Base-by-base conservation (phyloP, 2,113 vertebrate species). In the Gymnarchus niloticus region DNA sequence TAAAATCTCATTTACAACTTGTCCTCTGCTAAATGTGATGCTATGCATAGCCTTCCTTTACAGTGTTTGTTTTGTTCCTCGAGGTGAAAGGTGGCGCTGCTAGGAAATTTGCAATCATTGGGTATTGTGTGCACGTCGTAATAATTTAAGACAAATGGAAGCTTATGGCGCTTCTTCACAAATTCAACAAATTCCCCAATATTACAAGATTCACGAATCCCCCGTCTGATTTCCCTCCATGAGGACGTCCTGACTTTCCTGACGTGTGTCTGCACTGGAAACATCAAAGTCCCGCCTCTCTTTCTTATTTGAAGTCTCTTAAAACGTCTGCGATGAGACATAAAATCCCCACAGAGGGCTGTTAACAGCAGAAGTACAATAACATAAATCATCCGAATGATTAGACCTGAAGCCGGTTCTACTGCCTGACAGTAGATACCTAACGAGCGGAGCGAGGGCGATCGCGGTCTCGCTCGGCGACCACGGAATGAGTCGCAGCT, bases 371-470 rank as follows among this genome's bases (percentile, higher is more conserved):
- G 52, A 61, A 89, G 90, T 90, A 91, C 86, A 89, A 56, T 85
- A 86, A 69, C 89, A 92, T 92, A 91, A 93, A 94, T 93, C 92
- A 92, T 86, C 59, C 73, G 52, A 56, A 56, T 87, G 54, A 52
- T 65, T 84, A 56, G 25, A 44, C 86, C 87, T 87, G 86, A 90
- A 92, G 90, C 91, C 91, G 91, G 91, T 73, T 28, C 41, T 33
- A 73, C 3, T 73, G 14, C 33, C 14, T 73, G 65, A 73, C 65
- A 73, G 65, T 73, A 37, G n/a, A 73, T 33, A 73, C 41, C 41
- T 73, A 73, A 73, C 65, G 41, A 73, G 65, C 65, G 3, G 28
- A 33, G 65, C 7, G 61, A 0, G 61, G 28, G 61, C 3, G 21
- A 23, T 10, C 28, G 65, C 5, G 28, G 65, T 73, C 28, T 21